Evolutionary conservation across 1,140 invertebrate species (phyloP), one percentile per base, ranked within the genome.

Genomic region (Drosophila eugracilis): DNA sequence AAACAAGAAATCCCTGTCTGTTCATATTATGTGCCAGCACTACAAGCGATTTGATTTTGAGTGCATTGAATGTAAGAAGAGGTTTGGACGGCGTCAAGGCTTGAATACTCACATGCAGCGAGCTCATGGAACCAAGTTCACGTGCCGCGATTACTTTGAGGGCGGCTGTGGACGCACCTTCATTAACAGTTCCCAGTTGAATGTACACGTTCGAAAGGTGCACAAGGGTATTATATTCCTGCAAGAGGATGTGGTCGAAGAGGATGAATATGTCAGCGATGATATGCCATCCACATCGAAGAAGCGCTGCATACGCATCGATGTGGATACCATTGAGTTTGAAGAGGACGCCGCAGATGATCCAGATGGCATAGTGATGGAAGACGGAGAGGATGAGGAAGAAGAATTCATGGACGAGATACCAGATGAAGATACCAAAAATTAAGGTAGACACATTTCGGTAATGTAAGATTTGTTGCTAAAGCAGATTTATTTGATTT

Each of bases 11-110:
- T 91, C 89, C 0, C 47, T 91, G 22, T 77, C 90, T 0, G 75
- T 91, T 7, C 89, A 91, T 32, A 37, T 90, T 4, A 39, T 76
- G 4, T 83, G 76, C 3, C 84, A 89, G 48, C 89, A 91, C 37
- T 75, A 53, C 12, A 66, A 88, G 19, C 62, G 77, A 0, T 83
- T 75, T 1, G 67, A 75, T 3, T 89, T 86, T 15, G 58, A 76
- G 14, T 90, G 89, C 60, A 79, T 74, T 21, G 9, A 45, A 12
- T 91, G 89, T 44, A 12, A 37, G 0, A 90, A 80, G 47, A 50
- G 50, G 3, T 91, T 90, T 34, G 89, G 80, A 5, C 85, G 89
- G 15, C 84, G 74, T 1, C 79, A 85, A 42, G 75, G 76, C 1
- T 24, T 90, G 9, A 69, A 48, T n/a, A 66, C 65, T 10, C 89